A percentile compares a stretch with the other conserved stretches of the same genome.
phyloP scores from a whole-genome alignment of 2,888 invertebrate species.

The Alloscopus bannaensis region DNA sequence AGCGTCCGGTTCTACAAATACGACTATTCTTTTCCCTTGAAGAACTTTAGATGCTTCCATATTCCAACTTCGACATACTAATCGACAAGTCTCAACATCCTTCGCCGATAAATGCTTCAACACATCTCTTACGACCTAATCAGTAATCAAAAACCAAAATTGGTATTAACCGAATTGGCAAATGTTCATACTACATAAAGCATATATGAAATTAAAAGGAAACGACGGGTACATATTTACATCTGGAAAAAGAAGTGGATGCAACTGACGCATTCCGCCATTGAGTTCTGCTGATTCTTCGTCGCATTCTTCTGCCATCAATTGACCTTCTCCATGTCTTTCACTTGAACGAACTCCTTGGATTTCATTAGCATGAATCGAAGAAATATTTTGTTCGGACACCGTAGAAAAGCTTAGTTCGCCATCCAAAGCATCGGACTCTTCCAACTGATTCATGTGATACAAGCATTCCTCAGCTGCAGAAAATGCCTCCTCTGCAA shows the following conservation, averaged over 20 bases:
- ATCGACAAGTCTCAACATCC: slow-evolving; percentile 51
- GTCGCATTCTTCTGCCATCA: not conserved
- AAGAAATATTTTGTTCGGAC: too few species aligned
- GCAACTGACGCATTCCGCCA: slow-evolving; percentile 34
- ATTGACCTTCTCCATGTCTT: not conserved
- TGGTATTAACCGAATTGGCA: not conserved
- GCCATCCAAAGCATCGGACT: not conserved
- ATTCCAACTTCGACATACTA: slow-evolving; percentile 58
- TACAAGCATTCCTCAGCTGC: too few species aligned
- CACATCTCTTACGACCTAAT: slow-evolving; percentile 56
- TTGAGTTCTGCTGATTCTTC: slow-evolving; percentile 20
- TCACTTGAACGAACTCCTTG: too few species aligned
- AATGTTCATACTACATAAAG: not conserved
- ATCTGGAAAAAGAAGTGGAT: slow-evolving; percentile 61
- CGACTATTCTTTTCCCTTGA: slow-evolving; percentile 42
- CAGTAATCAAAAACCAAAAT: slow-evolving; percentile 4
- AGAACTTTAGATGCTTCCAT: slow-evolving; percentile 55
- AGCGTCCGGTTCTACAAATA: slow-evolving; percentile 51
- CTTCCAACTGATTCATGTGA: not conserved
- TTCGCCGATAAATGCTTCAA: slow-evolving; percentile 52
- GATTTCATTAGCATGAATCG: too few species aligned
- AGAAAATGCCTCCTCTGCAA: too few species aligned
- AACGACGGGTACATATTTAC: slow-evolving; percentile 28
- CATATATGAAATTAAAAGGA: not conserved
- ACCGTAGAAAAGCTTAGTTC: not conserved